Evolutionary conservation across 2,888 invertebrate species (phyloP).

Genomic region (Laspeyria flexula): DNA sequence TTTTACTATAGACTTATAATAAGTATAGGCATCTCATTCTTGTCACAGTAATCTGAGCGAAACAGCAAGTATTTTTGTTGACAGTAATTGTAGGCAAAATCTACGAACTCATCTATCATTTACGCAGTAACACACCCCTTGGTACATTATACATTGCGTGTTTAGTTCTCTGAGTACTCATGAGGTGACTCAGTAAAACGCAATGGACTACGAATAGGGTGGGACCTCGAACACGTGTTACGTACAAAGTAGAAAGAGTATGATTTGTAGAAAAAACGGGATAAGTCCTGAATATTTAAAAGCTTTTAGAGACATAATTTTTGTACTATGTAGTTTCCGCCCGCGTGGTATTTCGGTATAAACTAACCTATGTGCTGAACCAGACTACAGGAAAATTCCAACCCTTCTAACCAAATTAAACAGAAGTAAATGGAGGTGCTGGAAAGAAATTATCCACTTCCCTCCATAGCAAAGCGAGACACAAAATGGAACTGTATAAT

Average conservation of each 20-base stretch:
- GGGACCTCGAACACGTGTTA: conserved; percentile 5
- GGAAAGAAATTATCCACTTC: too few species aligned
- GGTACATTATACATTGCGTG: conserved; percentile 13
- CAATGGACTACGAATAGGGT: conserved; percentile 25
- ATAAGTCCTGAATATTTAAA: background rate
- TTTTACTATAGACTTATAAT: too few species aligned
- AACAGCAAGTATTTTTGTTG: background rate
- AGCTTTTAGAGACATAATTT: too few species aligned
- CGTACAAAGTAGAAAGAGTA: conserved; percentile 14
- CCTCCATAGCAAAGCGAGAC: too few species aligned
- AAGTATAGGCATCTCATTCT: too few species aligned
- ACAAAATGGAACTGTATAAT: too few species aligned
- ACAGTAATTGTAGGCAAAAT: background rate
- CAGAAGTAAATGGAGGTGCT: too few species aligned
- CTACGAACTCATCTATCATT: conserved; percentile 17
- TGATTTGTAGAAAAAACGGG: background rate
- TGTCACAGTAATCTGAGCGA: background rate
- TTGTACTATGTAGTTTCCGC: too few species aligned
- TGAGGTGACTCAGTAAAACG: conserved; percentile 25
- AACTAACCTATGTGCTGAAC: too few species aligned
- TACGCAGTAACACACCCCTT: conserved; percentile 4
- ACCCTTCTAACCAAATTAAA: too few species aligned
- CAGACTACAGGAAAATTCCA: too few species aligned
- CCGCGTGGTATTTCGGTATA: too few species aligned
- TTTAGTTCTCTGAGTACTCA: conserved; percentile 8